Base-by-base conservation (phyloP, 37 sponge, comb jelly and placozoan species). In the Amphimedon queenslandica region DNA sequence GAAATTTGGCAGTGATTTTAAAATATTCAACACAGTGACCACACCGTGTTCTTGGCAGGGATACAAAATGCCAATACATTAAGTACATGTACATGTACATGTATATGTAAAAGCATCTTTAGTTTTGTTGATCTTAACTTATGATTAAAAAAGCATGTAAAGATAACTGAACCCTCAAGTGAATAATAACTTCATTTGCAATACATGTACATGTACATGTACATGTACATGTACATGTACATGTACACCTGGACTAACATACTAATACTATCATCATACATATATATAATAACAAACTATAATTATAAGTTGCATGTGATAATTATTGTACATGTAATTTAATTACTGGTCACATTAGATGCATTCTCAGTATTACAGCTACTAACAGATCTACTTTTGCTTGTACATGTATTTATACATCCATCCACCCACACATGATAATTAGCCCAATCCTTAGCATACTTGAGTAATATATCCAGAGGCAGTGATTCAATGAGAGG, bases 151-250 rank as follows among this genome's bases (percentile, higher is more conserved):
- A 66, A 66, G 67, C 37, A 66, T 34, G 37, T 35, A 66, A 13
- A 5, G 37, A 30, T 6, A 34, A 47, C 51, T 8, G 8, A 8
- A 47, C 51, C 51, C 13, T 13, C 13, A 13, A 24, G 30, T 35
- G 35, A 4, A 6, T 66, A n/a, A n/a, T n/a, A n/a, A n/a, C n/a
- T n/a, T n/a, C n/a, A n/a, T n/a, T n/a, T n/a, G n/a, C n/a, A n/a
- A 73, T 39, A 57, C 37, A 74, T 60, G 58, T 32, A 47, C 63
- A 74, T 24, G 33, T 37, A 74, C 63, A 58, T 60, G 32, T 60
- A 58, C 41, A 74, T 60, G 58, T 60, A 74, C 63, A 74, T 24
- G 32, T 60, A 74, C 63, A 74, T 36, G 58, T 60, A 73, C 61
- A 73, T 57, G 42, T 58, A 73, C 60, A 73, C 74, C 51, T 28